Base-by-base conservation (phyloP, 2,113 vertebrate species). In the Catharus minimus region DNA sequence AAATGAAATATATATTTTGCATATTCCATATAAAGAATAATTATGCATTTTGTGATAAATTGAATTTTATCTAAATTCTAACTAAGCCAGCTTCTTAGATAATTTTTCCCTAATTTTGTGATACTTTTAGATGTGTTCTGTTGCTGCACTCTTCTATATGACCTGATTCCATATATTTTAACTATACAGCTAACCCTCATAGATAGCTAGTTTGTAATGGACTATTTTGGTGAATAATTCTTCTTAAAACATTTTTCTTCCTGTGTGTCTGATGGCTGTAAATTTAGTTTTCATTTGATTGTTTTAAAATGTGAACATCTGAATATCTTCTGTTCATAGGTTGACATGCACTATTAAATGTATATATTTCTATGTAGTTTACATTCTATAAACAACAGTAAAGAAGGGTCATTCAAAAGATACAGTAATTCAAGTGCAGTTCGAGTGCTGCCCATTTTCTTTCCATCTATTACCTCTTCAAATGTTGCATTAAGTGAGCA, bases 31-130 rank as follows among this genome's bases (percentile, higher is more conserved):
- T 62, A 17, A 69, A 27, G 5, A 39, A 65, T 22, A 72, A 30
- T 57, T 28, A 47, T 17, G 1, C 55, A 55, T 56, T 61, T 77
- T 36, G 53, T 84, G 13, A 44, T 36, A 65, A 32, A 33, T 2
- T 22, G 36, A 61, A 61, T 69, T 53, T 24, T 12, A 10, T 61
- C 12, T 60, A 52, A 47, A 66, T 62, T 88, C 21, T 60, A 46
- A 28, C 36, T 10, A 60, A 60, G 6, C 23, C 43, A 68, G 3
- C 1, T 60, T 22, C 27, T 80, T 61, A 47, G 22, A 23, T 21
- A 0, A n/a, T 43, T 50, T 61, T 47, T 1, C 19, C 18, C 13
- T 58, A 33, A 5, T 3, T 9, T 41, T 57, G 5, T 15, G 10
- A 49, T 33, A 24, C 8, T 74, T 76, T 38, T 33, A 65, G 18